These are phyloP conservation scores for Nematolebias whitei DNA, from an alignment of 2,113 vertebrate species.

Conservation along the genomic window DNA sequence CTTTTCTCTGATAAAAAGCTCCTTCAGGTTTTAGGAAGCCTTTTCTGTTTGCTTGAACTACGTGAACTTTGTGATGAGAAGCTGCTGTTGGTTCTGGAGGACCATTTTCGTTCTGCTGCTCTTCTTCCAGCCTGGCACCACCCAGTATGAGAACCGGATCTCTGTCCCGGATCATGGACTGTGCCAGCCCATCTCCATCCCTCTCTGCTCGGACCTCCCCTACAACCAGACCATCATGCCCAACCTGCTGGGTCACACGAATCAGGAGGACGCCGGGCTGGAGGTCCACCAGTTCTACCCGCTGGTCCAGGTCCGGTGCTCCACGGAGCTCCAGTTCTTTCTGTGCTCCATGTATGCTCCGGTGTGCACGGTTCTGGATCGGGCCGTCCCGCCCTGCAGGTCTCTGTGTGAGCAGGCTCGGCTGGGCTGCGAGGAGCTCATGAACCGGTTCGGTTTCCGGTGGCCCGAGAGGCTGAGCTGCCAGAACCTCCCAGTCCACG, in stretches of 20 bases:
- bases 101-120: conserved; percentile 21
- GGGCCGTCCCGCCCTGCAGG: conserved; percentile 87
- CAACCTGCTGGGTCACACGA: conserved; percentile 88
- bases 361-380: conserved; percentile 88
- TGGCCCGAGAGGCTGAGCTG: conserved; percentile 88
- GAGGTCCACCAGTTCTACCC: conserved; percentile 87
- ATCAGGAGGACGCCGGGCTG: conserved; percentile 88
- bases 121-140: conserved; percentile 42
- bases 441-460: conserved; percentile 91
- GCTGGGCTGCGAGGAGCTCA: conserved; percentile 72
- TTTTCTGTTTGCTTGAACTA: not conserved
- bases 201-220: conserved; percentile 78
- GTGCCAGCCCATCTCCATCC: conserved; percentile 59
- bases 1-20: not conserved
- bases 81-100: conserved; percentile 21
- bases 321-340: conserved; percentile 49
- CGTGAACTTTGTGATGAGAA: conserved; percentile 9
- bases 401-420: conserved; percentile 86
- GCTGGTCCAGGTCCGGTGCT: conserved; percentile 52
- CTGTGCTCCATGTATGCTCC: conserved; percentile 89
- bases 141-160: conserved; percentile 82
- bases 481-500: conserved; percentile 86
- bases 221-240: conserved; percentile 93
- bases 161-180: conserved; percentile 85
- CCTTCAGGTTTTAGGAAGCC: no score